These are phyloP conservation scores for Lottia scabra DNA, from an alignment of 2,888 invertebrate species.

Conservation along the genomic window DNA sequence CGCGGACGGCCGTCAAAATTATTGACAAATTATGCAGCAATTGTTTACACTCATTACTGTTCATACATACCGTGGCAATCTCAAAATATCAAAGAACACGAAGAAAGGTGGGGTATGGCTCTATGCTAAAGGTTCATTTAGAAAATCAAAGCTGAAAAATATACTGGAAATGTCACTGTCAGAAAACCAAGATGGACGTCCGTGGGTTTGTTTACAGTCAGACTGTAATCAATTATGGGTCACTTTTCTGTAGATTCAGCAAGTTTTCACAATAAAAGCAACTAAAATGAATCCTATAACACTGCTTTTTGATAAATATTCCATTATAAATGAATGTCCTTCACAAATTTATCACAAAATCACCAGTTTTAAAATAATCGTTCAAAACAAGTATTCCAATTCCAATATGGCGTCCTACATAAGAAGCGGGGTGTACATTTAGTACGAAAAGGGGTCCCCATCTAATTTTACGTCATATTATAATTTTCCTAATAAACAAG, in stretches of 20 bases:
- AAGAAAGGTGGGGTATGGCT: too few species aligned
- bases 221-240: background rate
- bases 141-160: too few species aligned
- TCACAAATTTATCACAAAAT: too few species aligned
- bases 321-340: background rate
- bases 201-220: background rate
- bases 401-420: constrained; percentile 61
- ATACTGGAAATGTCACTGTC: background rate
- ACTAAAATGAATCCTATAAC: background rate
- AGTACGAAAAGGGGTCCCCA: constrained; percentile 42
- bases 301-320: background rate
- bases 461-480: constrained; percentile 42
- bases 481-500: constrained; percentile 1
- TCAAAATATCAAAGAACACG: too few species aligned
- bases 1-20: too few species aligned
- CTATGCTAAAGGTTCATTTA: too few species aligned
- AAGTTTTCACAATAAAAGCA: background rate
- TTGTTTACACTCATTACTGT: too few species aligned
- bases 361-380: too few species aligned
- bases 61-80: too few species aligned
- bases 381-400: background rate
- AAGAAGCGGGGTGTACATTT: constrained; percentile 46
- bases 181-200: background rate
- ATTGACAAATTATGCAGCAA: too few species aligned
- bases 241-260: background rate